Percentiles rank a stretch among this genome's conserved stretches.
Conservation (phyloP, 2,797 vertebrate genomes). For the Adrianichthys oophorus region DNA sequence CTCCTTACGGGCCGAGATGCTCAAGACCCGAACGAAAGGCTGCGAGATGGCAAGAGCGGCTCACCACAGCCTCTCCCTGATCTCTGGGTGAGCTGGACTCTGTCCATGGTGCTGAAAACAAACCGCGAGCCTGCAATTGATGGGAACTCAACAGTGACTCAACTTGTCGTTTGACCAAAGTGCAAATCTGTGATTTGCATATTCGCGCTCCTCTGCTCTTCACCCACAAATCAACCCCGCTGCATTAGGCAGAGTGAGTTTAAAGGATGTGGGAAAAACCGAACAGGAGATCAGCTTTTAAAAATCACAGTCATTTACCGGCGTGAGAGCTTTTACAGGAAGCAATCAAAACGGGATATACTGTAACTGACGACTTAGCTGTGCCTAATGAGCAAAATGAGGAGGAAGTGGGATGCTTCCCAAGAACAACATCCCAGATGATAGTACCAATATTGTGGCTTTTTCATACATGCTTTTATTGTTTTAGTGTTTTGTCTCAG, state of each 20-base stretch:
- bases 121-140: background rate
- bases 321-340: conserved; percentile 36
- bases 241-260: conserved; percentile 11
- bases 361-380: conserved; percentile 45
- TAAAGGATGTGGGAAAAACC: conserved; percentile 13
- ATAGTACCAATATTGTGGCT: conserved; percentile 29
- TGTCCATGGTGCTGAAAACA: conserved; percentile 48
- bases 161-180: conserved; percentile 16
- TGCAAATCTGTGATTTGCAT: conserved; percentile 35
- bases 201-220: conserved; percentile 13
- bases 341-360: conserved; percentile 34
- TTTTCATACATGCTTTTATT: conserved; percentile 13
- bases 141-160: no score
- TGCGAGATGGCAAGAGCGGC: conserved; percentile 93
- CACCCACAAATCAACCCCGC: conserved; percentile 2
- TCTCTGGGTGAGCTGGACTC: conserved; percentile 86
- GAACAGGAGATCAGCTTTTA: conserved; percentile 34
- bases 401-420: conserved; percentile 33
- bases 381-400: conserved; percentile 43
- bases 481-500: conserved; percentile 3
- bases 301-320: conserved; percentile 37
- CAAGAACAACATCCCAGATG: conserved; percentile 24
- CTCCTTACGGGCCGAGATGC: conserved; percentile 89
- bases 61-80: conserved; percentile 92
- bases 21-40: conserved; percentile 91